These are phyloP conservation scores for Ailurus styani DNA, from an alignment of 2,113 vertebrate genomes.

Conservation along the genomic window DNA sequence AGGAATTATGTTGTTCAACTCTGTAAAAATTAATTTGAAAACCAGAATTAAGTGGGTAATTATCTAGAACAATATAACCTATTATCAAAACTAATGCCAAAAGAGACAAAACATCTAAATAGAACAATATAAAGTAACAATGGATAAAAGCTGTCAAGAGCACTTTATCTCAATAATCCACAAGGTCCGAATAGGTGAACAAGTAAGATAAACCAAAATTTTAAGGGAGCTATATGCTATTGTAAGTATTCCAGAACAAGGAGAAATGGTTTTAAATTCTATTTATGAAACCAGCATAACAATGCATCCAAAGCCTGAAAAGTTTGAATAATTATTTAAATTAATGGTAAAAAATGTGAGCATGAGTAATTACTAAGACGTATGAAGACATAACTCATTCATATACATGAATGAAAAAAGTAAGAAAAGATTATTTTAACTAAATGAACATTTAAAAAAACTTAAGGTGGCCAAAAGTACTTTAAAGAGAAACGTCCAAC, in stretches of 20 bases:
- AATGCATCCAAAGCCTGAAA: neutral
- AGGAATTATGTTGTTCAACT: neutral
- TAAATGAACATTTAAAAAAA: neutral
- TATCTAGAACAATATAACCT: neutral
- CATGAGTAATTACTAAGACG: neutral
- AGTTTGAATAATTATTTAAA: neutral
- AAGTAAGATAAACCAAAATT: neutral
- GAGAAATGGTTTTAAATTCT: slow-evolving; percentile 9
- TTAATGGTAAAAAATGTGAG: neutral
- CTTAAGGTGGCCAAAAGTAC: neutral
- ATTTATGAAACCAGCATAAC: neutral
- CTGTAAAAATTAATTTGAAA: neutral
- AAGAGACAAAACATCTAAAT: neutral
- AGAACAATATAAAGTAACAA: neutral
- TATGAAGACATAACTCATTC: neutral
- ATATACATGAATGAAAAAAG: neutral
- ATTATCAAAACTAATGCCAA: neutral
- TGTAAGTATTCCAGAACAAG: neutral
- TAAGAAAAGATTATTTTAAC: neutral
- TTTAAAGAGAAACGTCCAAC: neutral
- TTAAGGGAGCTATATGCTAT: neutral
- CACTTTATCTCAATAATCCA: neutral
- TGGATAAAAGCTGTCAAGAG: neutral
- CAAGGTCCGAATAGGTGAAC: neutral
- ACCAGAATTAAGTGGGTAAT: neutral